Base-by-base conservation (phyloP, 1,140 invertebrate genomes). In the Atta cephalotes region DNA sequence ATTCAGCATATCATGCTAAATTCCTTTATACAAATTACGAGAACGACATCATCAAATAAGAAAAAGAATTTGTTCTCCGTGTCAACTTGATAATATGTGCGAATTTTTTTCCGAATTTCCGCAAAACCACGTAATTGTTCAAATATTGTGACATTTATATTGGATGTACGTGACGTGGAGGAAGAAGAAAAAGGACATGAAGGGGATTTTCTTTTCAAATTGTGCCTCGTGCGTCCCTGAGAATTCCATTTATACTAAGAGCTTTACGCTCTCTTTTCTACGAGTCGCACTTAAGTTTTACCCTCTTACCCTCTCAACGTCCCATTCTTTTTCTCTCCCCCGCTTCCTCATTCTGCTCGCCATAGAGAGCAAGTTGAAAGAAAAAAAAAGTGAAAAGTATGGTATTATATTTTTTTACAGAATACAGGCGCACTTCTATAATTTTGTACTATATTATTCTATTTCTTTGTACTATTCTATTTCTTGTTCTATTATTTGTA, bases 221-320 rank as follows among this genome's bases (percentile, higher is more conserved):
- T 78, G 35, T 51, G 58, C 76, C 35, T 63, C 66, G 81, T 68
- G 63, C 89, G 80, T 90, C 82, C 87, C 90, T 85, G 87, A 87
- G 78, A 86, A 63, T 63, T 85, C 89, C 90, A 90, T 92, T 90
- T 92, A 91, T 92, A 87, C 72, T 78, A 63, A 68, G 70, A 91
- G 90, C 82, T 92, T 91, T 88, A 81, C 74, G 81, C 62, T 85
- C 74, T 85, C 84, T 65, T 80, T 76, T 84, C 84, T 85, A n/a
- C 51, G 51, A 87, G 81, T 77, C 62, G 87, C 82, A 85, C 86
- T 89, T 88, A 85, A 84, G 63, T 84, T 31, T 35, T 49, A 71
- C 72, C 66, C 58, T 76, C 74, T 71, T 39, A 49, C n/a, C 62
- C 45, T 14, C 7, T 66, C 39, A 16, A 21, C 45, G 12, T 45